These are phyloP conservation scores for Platygyra sinensis DNA, from an alignment of 64 coral and sea anemone species.

Conservation along the genomic window DNA sequence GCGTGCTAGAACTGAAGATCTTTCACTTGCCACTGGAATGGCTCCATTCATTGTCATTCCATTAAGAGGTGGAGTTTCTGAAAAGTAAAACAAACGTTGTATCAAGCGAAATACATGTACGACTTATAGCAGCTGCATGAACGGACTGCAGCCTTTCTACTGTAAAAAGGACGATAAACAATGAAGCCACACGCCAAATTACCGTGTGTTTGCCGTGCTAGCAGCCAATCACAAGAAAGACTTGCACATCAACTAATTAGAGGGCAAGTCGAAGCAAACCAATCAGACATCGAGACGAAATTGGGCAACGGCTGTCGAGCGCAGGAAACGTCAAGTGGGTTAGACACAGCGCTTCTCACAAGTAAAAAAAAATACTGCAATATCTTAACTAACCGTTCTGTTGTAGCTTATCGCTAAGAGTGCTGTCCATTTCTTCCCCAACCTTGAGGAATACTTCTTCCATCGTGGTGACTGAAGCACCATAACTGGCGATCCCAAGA, in stretches of 20 bases:
- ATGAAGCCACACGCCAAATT: too few relatives aligned
- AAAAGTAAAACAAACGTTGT: background rate
- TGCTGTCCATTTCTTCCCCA: conserved; percentile 81
- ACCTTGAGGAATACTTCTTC: conserved; percentile 99
- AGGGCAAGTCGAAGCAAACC: too few relatives aligned
- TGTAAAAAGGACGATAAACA: too few relatives aligned
- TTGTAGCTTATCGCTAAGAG: conserved; percentile 70
- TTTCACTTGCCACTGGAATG: background rate
- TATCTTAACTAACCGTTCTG: conserved; percentile 15
- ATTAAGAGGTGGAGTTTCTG: conserved; percentile 1
- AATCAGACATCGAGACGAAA: too few relatives aligned
- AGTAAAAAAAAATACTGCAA: background rate
- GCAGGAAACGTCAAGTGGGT: too few relatives aligned
- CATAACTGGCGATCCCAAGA: conserved; percentile 93
- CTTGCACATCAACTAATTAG: too few relatives aligned
- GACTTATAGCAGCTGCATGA: background rate
- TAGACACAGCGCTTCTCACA: too few relatives aligned
- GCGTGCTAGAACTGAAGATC: conserved; percentile 29
- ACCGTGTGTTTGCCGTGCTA: too few relatives aligned
- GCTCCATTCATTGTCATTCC: background rate
- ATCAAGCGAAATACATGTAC: background rate
- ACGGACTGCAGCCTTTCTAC: background rate
- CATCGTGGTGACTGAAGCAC: conserved; percentile 97
- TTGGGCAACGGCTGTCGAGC: too few relatives aligned
- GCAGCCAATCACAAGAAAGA: too few relatives aligned